Percentiles rank a stretch among this genome's conserved stretches.
Conservation (phyloP, 37 sponge, comb jelly and placozoan genomes). For the Chondrosia reniformis region DNA sequence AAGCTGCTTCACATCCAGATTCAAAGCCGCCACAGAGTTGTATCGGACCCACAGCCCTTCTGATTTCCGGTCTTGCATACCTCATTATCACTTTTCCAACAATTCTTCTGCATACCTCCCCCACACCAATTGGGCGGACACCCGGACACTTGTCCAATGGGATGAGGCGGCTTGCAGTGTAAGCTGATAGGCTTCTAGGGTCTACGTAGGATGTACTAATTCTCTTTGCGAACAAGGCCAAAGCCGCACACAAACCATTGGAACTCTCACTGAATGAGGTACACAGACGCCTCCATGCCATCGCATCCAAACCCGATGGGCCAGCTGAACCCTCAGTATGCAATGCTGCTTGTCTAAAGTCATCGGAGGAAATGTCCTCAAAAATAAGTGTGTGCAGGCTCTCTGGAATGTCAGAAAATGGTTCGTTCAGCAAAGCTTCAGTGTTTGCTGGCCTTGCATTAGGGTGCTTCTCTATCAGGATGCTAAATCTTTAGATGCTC, state of each 20-base stretch:
- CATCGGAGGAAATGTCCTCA: neutral
- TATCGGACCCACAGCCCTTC: constrained; percentile 3
- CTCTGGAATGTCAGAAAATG: constrained; percentile 17
- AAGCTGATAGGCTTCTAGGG: neutral
- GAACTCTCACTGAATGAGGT: constrained; percentile 1
- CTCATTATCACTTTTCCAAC: constrained; percentile 2
- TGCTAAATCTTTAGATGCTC: no score
- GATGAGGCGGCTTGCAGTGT: neutral
- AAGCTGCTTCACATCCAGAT: constrained; percentile 8
- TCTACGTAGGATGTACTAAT: neutral
- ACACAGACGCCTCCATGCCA: neutral
- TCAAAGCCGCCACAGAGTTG: neutral
- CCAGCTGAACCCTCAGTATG: constrained; percentile 11
- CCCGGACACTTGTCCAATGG: neutral
- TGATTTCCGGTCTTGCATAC: constrained; percentile 10
- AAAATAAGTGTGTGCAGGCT: neutral
- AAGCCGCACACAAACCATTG: no score
- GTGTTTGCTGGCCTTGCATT: neutral
- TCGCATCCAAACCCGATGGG: neutral
- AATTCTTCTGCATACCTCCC: neutral
- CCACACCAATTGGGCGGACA: neutral
- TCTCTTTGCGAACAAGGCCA: neutral
- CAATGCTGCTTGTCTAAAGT: constrained; percentile 11
- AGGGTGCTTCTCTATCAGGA: constrained; percentile 14
- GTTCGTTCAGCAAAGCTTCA: neutral